Evolutionary conservation across 1,140 invertebrate genomes (phyloP).

Genomic region (Drosophila prosaltans): DNA sequence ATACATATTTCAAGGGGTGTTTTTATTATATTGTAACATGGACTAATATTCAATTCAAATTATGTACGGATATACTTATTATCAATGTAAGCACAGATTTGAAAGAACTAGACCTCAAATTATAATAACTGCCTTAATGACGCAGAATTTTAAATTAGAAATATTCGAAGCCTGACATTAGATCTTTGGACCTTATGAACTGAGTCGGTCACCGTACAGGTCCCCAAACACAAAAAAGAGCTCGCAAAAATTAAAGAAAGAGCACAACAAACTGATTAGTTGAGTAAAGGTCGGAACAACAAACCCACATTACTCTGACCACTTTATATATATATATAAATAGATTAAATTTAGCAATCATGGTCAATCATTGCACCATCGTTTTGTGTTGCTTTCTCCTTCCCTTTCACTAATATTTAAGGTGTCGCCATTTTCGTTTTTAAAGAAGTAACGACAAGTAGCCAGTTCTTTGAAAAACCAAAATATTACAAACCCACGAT

Average conservation of each 20-base stretch:
- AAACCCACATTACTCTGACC: slow-evolving; percentile 1
- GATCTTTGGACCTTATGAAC: background rate
- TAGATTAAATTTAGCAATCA: slow-evolving; percentile 52
- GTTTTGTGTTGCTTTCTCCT: slow-evolving; percentile 1
- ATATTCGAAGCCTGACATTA: background rate
- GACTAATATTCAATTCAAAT: too few species aligned
- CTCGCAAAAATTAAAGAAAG: slow-evolving; percentile 7
- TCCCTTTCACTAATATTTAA: background rate
- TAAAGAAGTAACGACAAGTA: slow-evolving; percentile 1
- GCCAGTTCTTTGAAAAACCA: background rate
- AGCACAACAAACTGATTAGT: slow-evolving; percentile 29
- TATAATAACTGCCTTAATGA: too few species aligned
- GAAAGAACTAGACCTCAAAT: too few species aligned
- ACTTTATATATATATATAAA: background rate
- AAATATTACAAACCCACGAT: slow-evolving; percentile 34
- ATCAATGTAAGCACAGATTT: too few species aligned
- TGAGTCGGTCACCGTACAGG: background rate
- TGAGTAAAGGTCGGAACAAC: slow-evolving; percentile 38
- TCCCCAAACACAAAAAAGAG: background rate
- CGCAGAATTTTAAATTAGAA: too few species aligned
- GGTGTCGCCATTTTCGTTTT: background rate
- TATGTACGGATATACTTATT: too few species aligned
- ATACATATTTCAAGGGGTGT: too few species aligned
- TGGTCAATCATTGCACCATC: slow-evolving; percentile 28
- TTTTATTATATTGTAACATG: too few species aligned